phyloP scores from a whole-genome alignment of 2,113 vertebrate genomes.

The Cygnus buccinator region DNA sequence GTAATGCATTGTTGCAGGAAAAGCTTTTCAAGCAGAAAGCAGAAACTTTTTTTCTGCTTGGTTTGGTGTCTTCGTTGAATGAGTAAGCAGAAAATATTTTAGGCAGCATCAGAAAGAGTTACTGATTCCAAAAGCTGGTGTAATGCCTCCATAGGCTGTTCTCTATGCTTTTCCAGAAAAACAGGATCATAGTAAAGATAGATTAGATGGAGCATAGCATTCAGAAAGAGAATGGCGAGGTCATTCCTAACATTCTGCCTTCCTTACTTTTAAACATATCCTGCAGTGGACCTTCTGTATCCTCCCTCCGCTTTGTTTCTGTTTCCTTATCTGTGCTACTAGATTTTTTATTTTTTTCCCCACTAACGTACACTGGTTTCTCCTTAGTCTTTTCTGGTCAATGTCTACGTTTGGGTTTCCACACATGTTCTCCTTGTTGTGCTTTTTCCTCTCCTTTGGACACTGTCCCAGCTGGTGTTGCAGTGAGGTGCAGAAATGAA shows the following conservation, averaged over 20 bases:
- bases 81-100: conserved; percentile 1
- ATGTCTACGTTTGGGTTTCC: neutral
- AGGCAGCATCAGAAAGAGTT: neutral
- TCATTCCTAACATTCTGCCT: neutral
- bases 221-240: neutral
- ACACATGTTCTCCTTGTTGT: neutral
- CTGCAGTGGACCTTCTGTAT: neutral
- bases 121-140: neutral
- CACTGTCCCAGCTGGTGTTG: neutral
- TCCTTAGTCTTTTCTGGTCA: neutral
- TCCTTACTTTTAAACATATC: neutral
- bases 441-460: neutral
- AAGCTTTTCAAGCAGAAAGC: neutral
- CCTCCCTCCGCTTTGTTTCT: neutral
- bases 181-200: neutral
- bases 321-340: neutral
- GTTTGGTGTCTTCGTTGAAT: neutral
- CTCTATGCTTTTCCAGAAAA: neutral
- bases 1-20: neutral
- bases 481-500: neutral
- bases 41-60: neutral
- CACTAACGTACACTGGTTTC: neutral
- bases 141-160: neutral
- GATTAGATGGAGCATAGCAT: neutral
- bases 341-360: neutral